These are phyloP conservation scores for Microcebus tavaratra DNA, from an alignment of 2,113 vertebrate species.

Conservation along the genomic window DNA sequence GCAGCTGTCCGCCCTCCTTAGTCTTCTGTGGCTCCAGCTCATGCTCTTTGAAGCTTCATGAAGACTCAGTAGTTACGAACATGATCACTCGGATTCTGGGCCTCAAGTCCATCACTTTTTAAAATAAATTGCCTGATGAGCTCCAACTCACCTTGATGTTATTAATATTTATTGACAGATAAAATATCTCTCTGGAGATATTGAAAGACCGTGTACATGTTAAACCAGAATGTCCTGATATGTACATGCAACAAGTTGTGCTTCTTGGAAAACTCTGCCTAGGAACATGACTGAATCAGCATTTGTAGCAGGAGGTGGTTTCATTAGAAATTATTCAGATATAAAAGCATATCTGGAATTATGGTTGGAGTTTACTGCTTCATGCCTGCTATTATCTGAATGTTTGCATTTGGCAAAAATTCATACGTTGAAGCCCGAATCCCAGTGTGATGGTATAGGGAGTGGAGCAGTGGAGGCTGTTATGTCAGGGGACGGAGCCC, in stretches of 20 bases:
- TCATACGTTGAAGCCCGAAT: no score
- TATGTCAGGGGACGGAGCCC: not conserved
- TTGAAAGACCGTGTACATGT: not conserved
- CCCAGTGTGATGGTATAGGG: not conserved
- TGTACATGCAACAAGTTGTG: not conserved
- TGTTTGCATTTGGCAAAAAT: not conserved
- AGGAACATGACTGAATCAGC: not conserved
- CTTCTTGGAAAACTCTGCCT: not conserved
- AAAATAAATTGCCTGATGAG: not conserved
- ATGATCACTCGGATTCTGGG: not conserved
- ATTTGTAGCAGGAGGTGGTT: not conserved
- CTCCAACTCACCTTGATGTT: not conserved
- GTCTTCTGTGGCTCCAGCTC: not conserved
- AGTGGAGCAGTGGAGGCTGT: rapidly evolving
- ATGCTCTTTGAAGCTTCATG: not conserved
- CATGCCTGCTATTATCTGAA: not conserved
- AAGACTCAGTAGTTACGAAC: not conserved
- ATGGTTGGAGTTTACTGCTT: not conserved
- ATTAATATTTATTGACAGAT: not conserved
- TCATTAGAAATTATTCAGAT: not conserved
- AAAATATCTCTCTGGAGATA: not conserved
- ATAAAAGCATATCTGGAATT: not conserved
- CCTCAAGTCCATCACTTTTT: not conserved
- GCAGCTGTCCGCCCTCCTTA: not conserved
- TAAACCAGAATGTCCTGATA: not conserved